Conservation (phyloP, 1,140 invertebrate genomes). For the Hypothenemus hampei region DNA sequence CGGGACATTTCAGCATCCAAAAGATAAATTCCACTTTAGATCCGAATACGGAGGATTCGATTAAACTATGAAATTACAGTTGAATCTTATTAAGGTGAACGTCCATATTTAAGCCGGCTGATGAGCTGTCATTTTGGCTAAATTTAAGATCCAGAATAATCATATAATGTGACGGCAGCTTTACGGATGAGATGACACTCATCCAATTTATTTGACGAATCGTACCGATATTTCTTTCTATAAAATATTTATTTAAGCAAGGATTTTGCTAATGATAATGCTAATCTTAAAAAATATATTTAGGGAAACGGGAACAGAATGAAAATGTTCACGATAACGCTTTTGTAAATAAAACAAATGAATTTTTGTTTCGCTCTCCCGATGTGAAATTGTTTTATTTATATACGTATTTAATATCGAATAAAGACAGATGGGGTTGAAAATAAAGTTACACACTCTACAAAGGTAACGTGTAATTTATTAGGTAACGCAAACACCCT, state of each 20-base stretch:
- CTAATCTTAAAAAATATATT: constrained; percentile 9
- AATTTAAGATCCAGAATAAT: constrained; percentile 39
- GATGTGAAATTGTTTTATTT: no score
- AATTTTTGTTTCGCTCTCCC: no score
- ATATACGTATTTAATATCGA: no score
- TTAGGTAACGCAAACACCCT: no score
- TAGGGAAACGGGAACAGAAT: no score
- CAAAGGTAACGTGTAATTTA: no score
- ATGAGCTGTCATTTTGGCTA: constrained; percentile 37
- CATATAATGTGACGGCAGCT: constrained; percentile 45
- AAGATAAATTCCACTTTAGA: constrained; percentile 29
- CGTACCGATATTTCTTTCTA: constrained; percentile 46
- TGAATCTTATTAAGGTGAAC: constrained; percentile 35
- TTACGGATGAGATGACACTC: constrained; percentile 45
- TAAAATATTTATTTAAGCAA: constrained; percentile 46
- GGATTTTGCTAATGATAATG: constrained; percentile 18
- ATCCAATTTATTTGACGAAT: constrained; percentile 47
- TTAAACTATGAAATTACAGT: constrained; percentile 36
- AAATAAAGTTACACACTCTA: no score
- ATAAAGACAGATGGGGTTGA: no score
- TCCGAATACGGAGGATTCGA: constrained; percentile 26
- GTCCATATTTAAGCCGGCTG: constrained; percentile 32
- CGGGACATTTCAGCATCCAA: no score
- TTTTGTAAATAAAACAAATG: no score
- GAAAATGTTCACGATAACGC: no score